Conservation (phyloP, 2,888 invertebrate genomes). For the Apodemia zela region DNA sequence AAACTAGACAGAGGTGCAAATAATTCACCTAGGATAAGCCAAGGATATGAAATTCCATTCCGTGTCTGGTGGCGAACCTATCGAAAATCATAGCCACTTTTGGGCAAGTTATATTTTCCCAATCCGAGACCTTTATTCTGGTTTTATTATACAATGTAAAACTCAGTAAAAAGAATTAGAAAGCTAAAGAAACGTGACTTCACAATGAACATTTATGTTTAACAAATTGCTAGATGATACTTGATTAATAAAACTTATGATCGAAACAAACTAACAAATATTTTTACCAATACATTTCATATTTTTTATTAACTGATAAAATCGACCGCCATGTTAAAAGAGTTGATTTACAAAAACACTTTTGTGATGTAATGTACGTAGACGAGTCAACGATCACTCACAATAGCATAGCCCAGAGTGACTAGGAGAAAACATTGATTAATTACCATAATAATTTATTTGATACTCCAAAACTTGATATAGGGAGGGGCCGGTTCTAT, state of each 20-base stretch:
- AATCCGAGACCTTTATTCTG: too few relatives aligned
- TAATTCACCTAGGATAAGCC: too few relatives aligned
- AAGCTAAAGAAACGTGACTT: neutral
- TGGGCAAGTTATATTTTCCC: too few relatives aligned
- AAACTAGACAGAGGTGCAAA: too few relatives aligned
- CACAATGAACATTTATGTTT: neutral
- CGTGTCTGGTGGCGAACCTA: too few relatives aligned
- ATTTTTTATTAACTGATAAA: slow-evolving; percentile 40
- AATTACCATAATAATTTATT: slow-evolving; percentile 81
- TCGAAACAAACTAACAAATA: neutral
- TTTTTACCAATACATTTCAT: slow-evolving; percentile 28
- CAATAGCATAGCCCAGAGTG: slow-evolving; percentile 69
- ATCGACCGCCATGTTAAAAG: slow-evolving; percentile 43
- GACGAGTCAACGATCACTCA: slow-evolving; percentile 71
- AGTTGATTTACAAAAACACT: slow-evolving; percentile 61
- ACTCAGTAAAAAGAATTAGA: too few relatives aligned
- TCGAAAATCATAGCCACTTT: too few relatives aligned
- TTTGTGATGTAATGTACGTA: slow-evolving; percentile 56
- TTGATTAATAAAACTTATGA: neutral
- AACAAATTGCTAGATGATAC: neutral
- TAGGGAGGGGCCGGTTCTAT: slow-evolving; percentile 66
- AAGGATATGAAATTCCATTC: too few relatives aligned
- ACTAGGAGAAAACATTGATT: slow-evolving; percentile 80
- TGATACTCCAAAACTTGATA: slow-evolving; percentile 78
- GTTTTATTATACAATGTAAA: too few relatives aligned